Evolutionary conservation across 2,888 invertebrate species (phyloP).

Genomic region (Villa cingulata): DNA sequence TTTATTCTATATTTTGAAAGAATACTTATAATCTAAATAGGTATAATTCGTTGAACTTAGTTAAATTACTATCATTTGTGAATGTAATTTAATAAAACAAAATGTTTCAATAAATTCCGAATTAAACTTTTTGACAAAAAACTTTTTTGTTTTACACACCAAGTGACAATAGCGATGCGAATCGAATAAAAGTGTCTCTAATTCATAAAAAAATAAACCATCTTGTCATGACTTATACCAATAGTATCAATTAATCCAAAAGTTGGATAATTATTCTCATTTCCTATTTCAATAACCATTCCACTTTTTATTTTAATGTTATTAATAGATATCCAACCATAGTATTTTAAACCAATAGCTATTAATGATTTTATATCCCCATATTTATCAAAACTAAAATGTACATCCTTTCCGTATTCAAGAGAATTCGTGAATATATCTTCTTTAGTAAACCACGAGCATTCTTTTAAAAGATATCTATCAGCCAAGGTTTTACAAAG

Average conservation of each 20-base stretch:
- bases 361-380: neutral
- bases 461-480: slow-evolving; percentile 2
- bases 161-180: too few species aligned
- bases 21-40: too few species aligned
- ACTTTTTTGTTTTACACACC: too few species aligned
- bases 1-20: too few species aligned
- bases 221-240: neutral
- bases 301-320: neutral
- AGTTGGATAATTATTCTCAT: neutral
- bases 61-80: too few species aligned
- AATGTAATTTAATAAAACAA: too few species aligned
- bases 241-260: slow-evolving; percentile 1
- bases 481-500: slow-evolving; percentile 1
- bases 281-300: neutral
- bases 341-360: neutral
- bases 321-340: neutral
- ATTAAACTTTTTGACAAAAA: too few species aligned
- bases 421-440: too few species aligned
- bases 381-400: too few species aligned
- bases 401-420: too few species aligned
- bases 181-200: neutral
- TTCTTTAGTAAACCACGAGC: neutral
- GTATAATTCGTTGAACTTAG: too few species aligned
- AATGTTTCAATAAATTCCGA: too few species aligned
- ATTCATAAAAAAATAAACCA: neutral